These are phyloP conservation scores for Polymixis lichenea DNA, from an alignment of 2,888 invertebrate species.

Conservation along the genomic window DNA sequence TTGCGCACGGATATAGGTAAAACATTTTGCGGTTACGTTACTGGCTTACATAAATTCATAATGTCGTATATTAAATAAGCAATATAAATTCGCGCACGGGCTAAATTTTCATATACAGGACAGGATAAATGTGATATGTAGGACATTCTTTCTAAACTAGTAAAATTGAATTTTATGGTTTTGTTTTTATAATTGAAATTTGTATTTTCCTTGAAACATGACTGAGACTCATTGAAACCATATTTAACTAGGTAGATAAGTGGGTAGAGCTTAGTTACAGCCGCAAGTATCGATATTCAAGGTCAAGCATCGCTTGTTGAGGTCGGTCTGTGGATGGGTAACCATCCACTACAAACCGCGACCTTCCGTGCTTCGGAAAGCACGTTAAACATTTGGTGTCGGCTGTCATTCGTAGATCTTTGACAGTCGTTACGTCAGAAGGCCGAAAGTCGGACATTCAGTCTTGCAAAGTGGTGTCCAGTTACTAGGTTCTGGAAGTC, in stretches of 20 bases:
- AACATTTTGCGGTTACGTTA: slow-evolving; percentile 30
- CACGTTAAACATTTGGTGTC: background rate
- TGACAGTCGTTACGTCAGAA: too few species aligned
- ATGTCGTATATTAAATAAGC: slow-evolving; percentile 74
- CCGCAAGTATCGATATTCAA: background rate
- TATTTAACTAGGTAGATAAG: background rate
- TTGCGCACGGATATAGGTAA: slow-evolving; percentile 15
- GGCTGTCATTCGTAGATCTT: background rate
- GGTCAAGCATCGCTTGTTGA: background rate
- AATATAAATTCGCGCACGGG: slow-evolving; percentile 77
- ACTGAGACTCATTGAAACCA: slow-evolving; percentile 12
- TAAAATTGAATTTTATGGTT: slow-evolving; percentile 33
- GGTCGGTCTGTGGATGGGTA: background rate
- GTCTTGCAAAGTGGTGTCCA: background rate
- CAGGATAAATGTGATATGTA: slow-evolving; percentile 55
- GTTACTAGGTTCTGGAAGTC: background rate
- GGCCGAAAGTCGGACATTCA: background rate
- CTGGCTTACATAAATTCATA: slow-evolving; percentile 60
- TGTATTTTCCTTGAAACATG: background rate
- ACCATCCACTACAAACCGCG: background rate
- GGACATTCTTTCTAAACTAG: slow-evolving; percentile 37
- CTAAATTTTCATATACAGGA: slow-evolving; percentile 69
- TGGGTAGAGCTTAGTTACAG: background rate
- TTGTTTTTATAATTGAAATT: background rate
- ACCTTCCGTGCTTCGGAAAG: background rate